Evolutionary conservation across 2,888 invertebrate species (phyloP).

Genomic region (Aphidius colemani): DNA sequence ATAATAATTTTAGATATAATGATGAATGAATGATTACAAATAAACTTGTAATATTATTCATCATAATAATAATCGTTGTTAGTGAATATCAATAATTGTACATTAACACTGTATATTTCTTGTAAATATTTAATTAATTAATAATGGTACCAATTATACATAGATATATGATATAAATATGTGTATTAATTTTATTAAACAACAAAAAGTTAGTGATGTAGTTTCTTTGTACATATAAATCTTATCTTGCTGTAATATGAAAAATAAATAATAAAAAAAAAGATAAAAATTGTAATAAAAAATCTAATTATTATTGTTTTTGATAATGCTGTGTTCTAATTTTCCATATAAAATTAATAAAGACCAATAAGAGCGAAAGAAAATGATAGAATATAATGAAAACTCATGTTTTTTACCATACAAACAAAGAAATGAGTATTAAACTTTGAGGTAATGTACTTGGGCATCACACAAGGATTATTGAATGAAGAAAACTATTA

Average conservation of each 20-base stretch:
- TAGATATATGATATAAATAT: constrained; percentile 36
- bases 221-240: constrained; percentile 41
- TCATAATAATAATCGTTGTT: constrained; percentile 32
- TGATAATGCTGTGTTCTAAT: too few species aligned
- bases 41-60: neutral
- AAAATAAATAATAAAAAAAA: constrained; percentile 35
- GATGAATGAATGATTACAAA: neutral
- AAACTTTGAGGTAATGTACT: too few species aligned
- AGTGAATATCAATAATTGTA: constrained; percentile 36
- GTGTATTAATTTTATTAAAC: constrained; percentile 41
- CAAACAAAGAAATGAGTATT: too few species aligned
- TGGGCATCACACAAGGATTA: too few species aligned
- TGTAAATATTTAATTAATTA: constrained; percentile 42
- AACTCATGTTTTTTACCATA: too few species aligned
- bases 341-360: too few species aligned
- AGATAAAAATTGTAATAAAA: too few species aligned
- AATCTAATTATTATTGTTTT: too few species aligned
- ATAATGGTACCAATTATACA: constrained; percentile 38
- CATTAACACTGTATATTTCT: constrained; percentile 43
- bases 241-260: constrained; percentile 40
- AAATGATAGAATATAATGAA: too few species aligned
- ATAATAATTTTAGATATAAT: neutral
- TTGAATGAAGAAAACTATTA: too few species aligned
- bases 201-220: constrained; percentile 34
- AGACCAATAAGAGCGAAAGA: too few species aligned